phyloP scores from a whole-genome alignment of 2,888 invertebrate genomes.

The Stratiomys singularior region DNA sequence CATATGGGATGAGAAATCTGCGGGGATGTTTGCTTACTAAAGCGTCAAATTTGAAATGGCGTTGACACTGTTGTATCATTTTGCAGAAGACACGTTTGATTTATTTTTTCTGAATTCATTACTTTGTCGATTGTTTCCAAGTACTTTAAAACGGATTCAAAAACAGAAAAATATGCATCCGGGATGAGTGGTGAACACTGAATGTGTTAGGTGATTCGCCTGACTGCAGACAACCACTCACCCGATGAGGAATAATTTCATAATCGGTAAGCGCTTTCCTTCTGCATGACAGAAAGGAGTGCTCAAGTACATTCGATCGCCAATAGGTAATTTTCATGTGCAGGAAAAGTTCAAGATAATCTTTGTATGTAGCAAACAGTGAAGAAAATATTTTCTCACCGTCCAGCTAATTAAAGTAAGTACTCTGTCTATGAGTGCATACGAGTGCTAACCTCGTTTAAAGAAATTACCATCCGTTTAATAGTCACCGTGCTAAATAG shows the following conservation, averaged over 20 bases:
- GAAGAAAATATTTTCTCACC: slow-evolving; percentile 50
- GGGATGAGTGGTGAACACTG: not conserved
- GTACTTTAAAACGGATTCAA: not conserved
- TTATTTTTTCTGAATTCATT: too few relatives aligned
- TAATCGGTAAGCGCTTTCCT: slow-evolving; percentile 26
- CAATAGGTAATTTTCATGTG: not conserved
- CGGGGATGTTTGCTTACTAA: too few relatives aligned
- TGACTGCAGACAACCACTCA: slow-evolving; percentile 8
- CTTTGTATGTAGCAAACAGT: not conserved
- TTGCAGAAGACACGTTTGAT: too few relatives aligned
- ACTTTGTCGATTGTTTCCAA: too few relatives aligned
- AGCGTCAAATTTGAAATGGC: too few relatives aligned
- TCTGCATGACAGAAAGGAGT: not conserved
- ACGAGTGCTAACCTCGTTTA: slow-evolving; percentile 47
- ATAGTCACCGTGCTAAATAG: slow-evolving; percentile 50
- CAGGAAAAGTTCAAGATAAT: slow-evolving; percentile 38
- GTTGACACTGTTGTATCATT: too few relatives aligned
- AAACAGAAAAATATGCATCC: not conserved
- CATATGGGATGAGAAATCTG: too few relatives aligned
- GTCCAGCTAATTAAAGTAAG: slow-evolving; percentile 50
- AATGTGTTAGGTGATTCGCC: not conserved
- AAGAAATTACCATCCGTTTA: slow-evolving; percentile 50
- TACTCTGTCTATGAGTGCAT: slow-evolving; percentile 8
- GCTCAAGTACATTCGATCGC: not conserved
- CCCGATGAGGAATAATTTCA: slow-evolving; percentile 17